Conservation (phyloP, 2,113 vertebrate genomes). For the Oryzias javanicus region DNA sequence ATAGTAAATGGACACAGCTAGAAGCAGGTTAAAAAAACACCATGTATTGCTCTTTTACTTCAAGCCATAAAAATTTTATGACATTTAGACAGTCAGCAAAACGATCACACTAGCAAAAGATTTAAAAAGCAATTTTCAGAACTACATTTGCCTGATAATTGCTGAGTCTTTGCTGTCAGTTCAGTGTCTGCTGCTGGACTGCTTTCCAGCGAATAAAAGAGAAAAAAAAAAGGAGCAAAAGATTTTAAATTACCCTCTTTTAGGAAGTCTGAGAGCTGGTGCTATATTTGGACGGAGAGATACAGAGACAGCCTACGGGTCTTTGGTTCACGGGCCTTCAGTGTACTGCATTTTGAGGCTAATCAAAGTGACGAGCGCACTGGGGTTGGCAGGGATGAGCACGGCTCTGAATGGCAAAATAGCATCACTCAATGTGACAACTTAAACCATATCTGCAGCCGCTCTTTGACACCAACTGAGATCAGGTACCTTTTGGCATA, state of each 20-base stretch:
- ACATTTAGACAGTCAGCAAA: no score
- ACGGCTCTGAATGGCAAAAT: conserved; percentile 17
- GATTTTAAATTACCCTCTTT: conserved; percentile 3
- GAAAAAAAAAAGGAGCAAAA: neutral
- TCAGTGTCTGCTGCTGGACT: neutral
- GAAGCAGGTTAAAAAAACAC: no score
- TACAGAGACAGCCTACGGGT: conserved; percentile 11
- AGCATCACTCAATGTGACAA: conserved; percentile 26
- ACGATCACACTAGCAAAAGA: no score
- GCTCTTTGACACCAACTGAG: conserved; percentile 39
- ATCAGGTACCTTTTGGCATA: conserved; percentile 50
- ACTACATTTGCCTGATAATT: no score
- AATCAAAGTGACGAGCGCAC: conserved; percentile 49
- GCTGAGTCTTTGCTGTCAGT: no score
- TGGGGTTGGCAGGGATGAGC: conserved; percentile 24
- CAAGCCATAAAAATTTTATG: no score
- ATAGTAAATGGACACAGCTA: no score
- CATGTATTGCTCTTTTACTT: no score
- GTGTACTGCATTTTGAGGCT: conserved; percentile 33
- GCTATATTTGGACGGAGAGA: conserved; percentile 21
- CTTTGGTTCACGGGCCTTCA: conserved; percentile 12
- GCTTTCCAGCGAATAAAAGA: neutral
- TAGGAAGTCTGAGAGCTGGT: conserved; percentile 16
- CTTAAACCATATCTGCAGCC: conserved; percentile 36
- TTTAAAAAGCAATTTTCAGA: no score